Percentiles rank a stretch among this genome's conserved stretches.
phyloP scores from a whole-genome alignment of 1,140 invertebrate species.

The Meloidogyne hapla region DNA sequence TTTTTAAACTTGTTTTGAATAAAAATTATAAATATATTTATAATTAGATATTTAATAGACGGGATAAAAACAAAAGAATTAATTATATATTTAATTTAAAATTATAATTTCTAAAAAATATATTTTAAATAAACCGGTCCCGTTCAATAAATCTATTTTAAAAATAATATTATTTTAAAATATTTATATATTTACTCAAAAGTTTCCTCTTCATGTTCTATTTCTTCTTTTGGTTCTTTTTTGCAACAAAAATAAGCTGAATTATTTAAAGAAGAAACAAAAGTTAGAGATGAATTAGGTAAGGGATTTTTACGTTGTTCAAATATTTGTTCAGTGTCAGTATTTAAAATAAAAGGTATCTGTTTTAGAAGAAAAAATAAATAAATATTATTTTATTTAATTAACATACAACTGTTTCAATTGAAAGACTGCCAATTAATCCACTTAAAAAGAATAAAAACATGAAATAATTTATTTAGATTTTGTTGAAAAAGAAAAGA shows the following conservation, averaged over 20 bases:
- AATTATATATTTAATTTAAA: too few relatives aligned
- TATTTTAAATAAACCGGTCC: too few relatives aligned
- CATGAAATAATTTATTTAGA: conserved; percentile 69
- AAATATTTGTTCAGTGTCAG: conserved; percentile 1
- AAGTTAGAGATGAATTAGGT: neutral
- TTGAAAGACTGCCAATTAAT: conserved; percentile 1
- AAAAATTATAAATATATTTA: too few relatives aligned
- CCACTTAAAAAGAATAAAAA: neutral
- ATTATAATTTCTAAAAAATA: too few relatives aligned
- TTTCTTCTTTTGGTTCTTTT: neutral
- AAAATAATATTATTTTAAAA: too few relatives aligned
- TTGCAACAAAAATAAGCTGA: neutral
- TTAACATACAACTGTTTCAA: neutral
- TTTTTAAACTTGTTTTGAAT: too few relatives aligned
- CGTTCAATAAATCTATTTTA: too few relatives aligned
- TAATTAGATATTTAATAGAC: too few relatives aligned
- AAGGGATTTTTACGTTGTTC: neutral
- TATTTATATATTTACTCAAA: too few relatives aligned
- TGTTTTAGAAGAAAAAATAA: neutral
- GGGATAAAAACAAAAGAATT: too few relatives aligned
- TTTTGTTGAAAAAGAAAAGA: neutral
- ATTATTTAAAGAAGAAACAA: neutral
- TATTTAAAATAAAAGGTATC: neutral
- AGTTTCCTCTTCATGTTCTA: neutral
- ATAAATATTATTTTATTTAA: neutral